Base-by-base conservation (phyloP, 2,113 vertebrate species). In the Sorex fumeus region DNA sequence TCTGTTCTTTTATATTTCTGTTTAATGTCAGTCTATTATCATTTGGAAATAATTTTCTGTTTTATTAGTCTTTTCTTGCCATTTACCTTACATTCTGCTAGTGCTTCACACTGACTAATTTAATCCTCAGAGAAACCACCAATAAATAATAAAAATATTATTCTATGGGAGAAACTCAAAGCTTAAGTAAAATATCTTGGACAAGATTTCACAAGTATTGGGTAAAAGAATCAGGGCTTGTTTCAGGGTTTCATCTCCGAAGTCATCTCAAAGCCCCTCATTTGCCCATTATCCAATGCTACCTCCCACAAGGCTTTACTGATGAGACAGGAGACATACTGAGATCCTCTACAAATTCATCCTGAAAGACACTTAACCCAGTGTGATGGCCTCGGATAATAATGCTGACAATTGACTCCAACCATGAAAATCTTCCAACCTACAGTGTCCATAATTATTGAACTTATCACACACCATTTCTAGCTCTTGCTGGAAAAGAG, bases 391-490 rank as follows among this genome's bases (percentile, higher is more conserved):
- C 86, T 88, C 71, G 16, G 67, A 74, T 92, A 88, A 92, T 67
- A 81, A 92, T 1, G 2, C 76, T 28, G 21, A 80, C 88, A 27
- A 67, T 13, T 69, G 88, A 67, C 86, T 82, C 34, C 36, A 69
- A 34, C 69, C 88, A 91, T 2, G 7, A 83, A 94, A 95, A 60
- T 72, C 82, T 87, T 75, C 88, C 13, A 53, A 88, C 40, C 79
- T 83, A 77, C 43, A 84, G 76, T 64, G 50, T 57, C 83, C 21
- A 2, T 94, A 94, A 96, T 94, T 94, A 95, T 30, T 2, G 80
- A 79, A 72, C 74, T 96, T 95, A 95, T 96, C 88, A 1, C 69
- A 64, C 21, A 77, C 69, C 43, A 36, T 91, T 91, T 82, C 53
- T 80, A 62, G 62, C 67, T 95, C 69, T 92, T 66, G 2, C 57